A percentile compares a stretch with the other conserved stretches of the same genome.
Conservation (phyloP, 2,888 invertebrate genomes). For the Macrostomum cliftonense region DNA sequence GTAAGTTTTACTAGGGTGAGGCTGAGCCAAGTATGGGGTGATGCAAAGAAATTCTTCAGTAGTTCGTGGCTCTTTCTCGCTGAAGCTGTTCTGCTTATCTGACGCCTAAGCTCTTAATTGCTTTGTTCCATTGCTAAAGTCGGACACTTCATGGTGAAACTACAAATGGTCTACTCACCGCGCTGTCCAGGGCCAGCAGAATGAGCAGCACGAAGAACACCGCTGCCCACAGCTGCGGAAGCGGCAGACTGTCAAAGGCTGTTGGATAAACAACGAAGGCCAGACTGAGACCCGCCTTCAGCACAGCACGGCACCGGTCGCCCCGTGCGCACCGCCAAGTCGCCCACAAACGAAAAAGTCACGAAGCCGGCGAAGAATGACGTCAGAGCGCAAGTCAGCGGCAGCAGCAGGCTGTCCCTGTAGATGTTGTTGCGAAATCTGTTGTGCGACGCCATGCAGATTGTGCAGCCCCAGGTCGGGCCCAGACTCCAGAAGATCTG, state of each 20-base stretch:
- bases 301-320: neutral
- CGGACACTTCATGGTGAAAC: no score
- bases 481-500: neutral
- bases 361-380: neutral
- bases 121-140: no score
- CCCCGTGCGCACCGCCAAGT: neutral
- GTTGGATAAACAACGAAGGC: neutral
- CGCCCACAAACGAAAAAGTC: neutral
- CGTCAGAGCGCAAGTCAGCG: neutral
- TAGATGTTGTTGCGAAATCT: neutral
- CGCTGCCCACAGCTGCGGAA: neutral
- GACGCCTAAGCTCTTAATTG: no score
- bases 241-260: neutral
- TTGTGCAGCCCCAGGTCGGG: neutral
- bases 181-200: no score
- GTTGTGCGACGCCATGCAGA: neutral
- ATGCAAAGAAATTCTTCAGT: no score
- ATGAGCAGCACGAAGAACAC: neutral
- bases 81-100: no score
- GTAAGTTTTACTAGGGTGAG: no score
- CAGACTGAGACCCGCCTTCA: neutral
- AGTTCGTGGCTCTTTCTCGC: no score
- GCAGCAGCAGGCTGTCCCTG: neutral
- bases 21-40: no score
- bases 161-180: no score